These are phyloP conservation scores for Aldrovandia affinis DNA, from an alignment of 2,797 vertebrate genomes.

Conservation along the genomic window DNA sequence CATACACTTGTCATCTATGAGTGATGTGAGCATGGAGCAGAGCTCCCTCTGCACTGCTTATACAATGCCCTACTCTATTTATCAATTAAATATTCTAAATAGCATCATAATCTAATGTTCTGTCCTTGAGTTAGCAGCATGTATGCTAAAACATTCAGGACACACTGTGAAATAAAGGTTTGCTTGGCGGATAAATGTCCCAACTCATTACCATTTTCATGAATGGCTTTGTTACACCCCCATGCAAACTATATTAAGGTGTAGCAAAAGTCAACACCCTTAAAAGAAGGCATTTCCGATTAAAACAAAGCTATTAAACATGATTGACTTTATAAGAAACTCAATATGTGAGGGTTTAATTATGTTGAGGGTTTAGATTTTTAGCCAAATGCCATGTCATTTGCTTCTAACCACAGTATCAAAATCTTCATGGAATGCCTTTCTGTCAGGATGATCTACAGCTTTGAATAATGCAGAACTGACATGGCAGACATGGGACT, in stretches of 20 bases:
- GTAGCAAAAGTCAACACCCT: not conserved
- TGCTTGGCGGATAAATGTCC: not conserved
- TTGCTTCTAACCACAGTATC: not conserved
- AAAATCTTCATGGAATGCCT: conserved; percentile 10
- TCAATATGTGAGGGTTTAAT: not conserved
- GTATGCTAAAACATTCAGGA: not conserved
- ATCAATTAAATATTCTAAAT: not conserved
- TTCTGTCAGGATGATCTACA: conserved; percentile 7
- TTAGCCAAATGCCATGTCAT: not conserved
- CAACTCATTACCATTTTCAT: not conserved
- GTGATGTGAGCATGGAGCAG: not conserved
- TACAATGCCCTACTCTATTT: not conserved
- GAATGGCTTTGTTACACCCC: not conserved
- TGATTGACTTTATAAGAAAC: not conserved
- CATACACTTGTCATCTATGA: not conserved
- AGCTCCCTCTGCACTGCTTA: not conserved
- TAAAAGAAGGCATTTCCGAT: not conserved
- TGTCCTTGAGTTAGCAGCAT: not conserved
- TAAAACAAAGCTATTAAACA: not conserved
- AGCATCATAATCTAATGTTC: not conserved
- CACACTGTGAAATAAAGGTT: not conserved
- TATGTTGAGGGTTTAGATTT: not conserved
- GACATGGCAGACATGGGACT: not conserved
- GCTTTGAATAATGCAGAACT: not conserved
- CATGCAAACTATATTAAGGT: not conserved